These are phyloP conservation scores for Anodontia alba DNA, from an alignment of 2,888 invertebrate species.

Conservation along the genomic window DNA sequence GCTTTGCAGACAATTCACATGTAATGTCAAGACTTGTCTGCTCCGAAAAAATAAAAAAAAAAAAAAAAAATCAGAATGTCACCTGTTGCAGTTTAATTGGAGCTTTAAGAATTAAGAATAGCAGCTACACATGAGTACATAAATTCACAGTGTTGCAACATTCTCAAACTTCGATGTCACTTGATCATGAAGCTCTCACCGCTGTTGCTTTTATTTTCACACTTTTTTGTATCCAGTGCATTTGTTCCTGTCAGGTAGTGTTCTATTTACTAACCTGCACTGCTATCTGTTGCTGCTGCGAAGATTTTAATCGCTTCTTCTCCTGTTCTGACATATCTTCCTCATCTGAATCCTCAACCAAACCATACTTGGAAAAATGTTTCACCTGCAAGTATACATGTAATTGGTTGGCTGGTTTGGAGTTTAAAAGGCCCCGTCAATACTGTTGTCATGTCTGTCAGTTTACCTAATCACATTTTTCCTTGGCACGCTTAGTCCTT, in stretches of 20 bases:
- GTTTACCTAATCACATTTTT: too few species aligned
- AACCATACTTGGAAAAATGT: conserved; percentile 97
- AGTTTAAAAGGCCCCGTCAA: too few species aligned
- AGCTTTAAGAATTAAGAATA: too few species aligned
- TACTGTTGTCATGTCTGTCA: too few species aligned
- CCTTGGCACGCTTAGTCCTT: too few species aligned
- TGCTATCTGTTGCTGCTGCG: conserved; percentile 70
- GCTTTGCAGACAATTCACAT: too few species aligned
- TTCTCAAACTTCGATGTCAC: not conserved
- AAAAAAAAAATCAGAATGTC: too few species aligned
- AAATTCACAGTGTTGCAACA: not conserved
- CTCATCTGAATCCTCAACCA: conserved; percentile 96
- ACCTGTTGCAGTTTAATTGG: too few species aligned
- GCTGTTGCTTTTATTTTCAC: not conserved
- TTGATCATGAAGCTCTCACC: not conserved
- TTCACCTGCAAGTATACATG: conserved; percentile 89
- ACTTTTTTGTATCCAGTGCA: not conserved
- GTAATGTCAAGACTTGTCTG: too few species aligned
- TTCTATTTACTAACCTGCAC: conserved; percentile 69
- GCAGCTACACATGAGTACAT: too few species aligned
- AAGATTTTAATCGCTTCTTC: conserved; percentile 71
- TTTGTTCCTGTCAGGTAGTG: not conserved
- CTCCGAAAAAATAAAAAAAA: too few species aligned
- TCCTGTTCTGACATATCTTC: conserved; percentile 85
- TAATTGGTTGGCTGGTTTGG: too few species aligned